Conservation (phyloP, 2,113 vertebrate genomes). For the Aramus guarauna region DNA sequence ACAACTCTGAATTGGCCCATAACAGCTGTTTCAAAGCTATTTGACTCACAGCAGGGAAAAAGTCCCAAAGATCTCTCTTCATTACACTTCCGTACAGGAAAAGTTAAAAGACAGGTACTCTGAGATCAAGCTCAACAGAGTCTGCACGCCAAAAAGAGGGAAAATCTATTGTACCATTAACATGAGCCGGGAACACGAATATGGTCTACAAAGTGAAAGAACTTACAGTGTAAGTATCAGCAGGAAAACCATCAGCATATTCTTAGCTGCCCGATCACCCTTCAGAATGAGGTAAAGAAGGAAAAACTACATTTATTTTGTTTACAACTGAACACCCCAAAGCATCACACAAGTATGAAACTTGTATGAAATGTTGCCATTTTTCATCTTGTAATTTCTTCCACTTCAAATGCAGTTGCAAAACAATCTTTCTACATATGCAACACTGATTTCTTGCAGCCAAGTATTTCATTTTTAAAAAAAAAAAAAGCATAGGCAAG, state of each 20-base stretch:
- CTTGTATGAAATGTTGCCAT: not conserved
- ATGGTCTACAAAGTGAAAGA: not conserved
- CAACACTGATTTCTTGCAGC: not conserved
- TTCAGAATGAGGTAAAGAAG: not conserved
- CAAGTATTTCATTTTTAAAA: not conserved
- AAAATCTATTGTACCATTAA: not conserved
- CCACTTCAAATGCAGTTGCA: not conserved
- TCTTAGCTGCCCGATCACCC: not conserved
- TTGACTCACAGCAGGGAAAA: not conserved
- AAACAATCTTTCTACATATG: not conserved
- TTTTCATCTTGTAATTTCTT: not conserved
- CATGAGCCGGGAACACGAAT: not conserved
- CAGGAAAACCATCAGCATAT: not conserved
- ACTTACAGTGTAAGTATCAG: not conserved
- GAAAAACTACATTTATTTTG: not conserved
- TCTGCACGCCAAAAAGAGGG: not conserved
- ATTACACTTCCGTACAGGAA: not conserved
- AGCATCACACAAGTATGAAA: not conserved
- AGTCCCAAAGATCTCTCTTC: not conserved
- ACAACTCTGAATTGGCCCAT: too few species aligned
- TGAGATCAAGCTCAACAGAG: not conserved
- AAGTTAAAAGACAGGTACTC: not conserved
- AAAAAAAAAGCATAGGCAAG: not conserved
- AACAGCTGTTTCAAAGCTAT: not conserved
- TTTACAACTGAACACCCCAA: not conserved